A percentile compares a stretch with the other conserved stretches of the same genome.
phyloP scores from a whole-genome alignment of 2,888 invertebrate species.

The Dioctria rufipes region DNA sequence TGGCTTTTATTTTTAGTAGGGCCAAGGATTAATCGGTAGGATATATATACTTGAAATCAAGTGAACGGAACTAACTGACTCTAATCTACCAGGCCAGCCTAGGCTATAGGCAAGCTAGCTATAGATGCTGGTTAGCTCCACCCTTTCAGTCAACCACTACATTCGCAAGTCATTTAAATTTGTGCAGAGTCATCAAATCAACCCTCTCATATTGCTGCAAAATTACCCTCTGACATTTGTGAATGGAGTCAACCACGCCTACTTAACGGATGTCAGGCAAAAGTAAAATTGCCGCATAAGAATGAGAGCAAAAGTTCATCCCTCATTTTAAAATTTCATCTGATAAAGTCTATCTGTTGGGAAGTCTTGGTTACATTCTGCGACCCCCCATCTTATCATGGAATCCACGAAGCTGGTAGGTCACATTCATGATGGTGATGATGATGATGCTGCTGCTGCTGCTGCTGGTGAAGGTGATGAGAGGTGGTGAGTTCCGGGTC shows the following conservation, averaged over 20 bases:
- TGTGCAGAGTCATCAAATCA: constrained; percentile 71
- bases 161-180: constrained; percentile 66
- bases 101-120: too few relatives aligned
- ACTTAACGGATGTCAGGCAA: constrained; percentile 27
- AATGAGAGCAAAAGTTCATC: constrained; percentile 46
- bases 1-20: constrained; percentile 29
- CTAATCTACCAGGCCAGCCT: neutral
- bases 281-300: neutral
- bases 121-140: constrained; percentile 39
- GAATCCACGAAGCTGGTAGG: constrained; percentile 58
- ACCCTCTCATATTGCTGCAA: constrained; percentile 64
- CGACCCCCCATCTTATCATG: constrained; percentile 21
- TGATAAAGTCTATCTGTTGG: constrained; percentile 55
- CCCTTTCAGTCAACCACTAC: constrained; percentile 46
- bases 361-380: constrained; percentile 56
- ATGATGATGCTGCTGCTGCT: neutral
- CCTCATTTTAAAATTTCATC: constrained; percentile 58
- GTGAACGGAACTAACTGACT: constrained; percentile 33
- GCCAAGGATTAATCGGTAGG: constrained; percentile 30
- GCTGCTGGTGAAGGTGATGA: neutral
- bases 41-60: neutral
- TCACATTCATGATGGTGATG: constrained; percentile 54
- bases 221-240: constrained; percentile 59
- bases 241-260: constrained; percentile 59
- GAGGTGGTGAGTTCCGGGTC: constrained; percentile 40